Conservation (phyloP, 2,888 invertebrate species). For the Drosophila nigricruria region DNA sequence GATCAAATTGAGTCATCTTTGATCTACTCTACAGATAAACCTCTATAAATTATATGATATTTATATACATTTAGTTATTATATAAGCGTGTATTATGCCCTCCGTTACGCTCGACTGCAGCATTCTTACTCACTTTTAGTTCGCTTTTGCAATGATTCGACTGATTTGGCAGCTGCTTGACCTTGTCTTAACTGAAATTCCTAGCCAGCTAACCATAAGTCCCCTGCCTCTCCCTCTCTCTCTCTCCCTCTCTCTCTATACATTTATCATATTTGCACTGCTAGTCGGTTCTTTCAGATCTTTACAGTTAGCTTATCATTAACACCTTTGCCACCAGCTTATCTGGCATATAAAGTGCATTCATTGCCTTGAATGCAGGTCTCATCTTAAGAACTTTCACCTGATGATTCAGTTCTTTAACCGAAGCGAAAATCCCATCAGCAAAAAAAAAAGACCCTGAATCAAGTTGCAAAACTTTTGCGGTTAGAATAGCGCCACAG, state of each 20-base stretch:
- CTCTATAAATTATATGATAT: neutral
- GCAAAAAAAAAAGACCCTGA: conserved; percentile 4
- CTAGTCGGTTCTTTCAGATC: conserved; percentile 10
- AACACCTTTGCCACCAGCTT: conserved; percentile 27
- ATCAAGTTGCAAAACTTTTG: conserved; percentile 23
- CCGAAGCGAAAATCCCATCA: neutral
- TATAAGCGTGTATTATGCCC: neutral
- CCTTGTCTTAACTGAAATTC: conserved; percentile 31
- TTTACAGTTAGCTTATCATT: conserved; percentile 22
- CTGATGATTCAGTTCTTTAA: conserved; percentile 55
- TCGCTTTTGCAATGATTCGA: conserved; percentile 47
- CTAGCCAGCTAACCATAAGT: conserved; percentile 1
- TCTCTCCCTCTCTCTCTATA: neutral
- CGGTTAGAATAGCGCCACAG: conserved; percentile 47
- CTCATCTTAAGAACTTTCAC: conserved; percentile 68
- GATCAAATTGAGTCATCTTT: neutral
- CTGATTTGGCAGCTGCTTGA: conserved; percentile 50
- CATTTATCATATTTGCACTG: conserved; percentile 13
- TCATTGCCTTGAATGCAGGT: conserved; percentile 7
- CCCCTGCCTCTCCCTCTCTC: neutral
- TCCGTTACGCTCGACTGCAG: neutral
- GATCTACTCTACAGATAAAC: neutral
- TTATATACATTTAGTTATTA: too few relatives aligned
- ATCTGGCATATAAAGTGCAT: conserved; percentile 39
- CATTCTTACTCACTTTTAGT: conserved; percentile 4